Base-by-base conservation (phyloP, 2,888 invertebrate genomes). In the Chromoteleia sp. region DNA sequence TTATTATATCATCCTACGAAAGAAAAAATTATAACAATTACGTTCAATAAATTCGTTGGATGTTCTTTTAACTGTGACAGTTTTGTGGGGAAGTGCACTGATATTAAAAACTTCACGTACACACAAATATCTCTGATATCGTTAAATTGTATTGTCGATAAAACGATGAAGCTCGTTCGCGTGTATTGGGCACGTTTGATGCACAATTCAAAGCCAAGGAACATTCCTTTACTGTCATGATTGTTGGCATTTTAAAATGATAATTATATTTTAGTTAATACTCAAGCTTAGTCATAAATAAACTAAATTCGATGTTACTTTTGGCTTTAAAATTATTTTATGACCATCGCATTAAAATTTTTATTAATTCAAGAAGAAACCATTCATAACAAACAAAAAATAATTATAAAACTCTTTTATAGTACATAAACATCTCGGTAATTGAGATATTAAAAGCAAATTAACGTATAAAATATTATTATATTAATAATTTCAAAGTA, bases 151-250 rank as follows among this genome's bases (percentile, higher is more conserved):
- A 50, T 71, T 17, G 29, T 50, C 59, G 71, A 71, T 71, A 71
- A 71, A 59, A 71, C 59, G 59, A 50, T 59, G 52, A 59, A 50
- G 59, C 39, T 50, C 50, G 59, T 30, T 71, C 50, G 71, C 71
- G 71, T 71, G 71, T 52, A 50, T 59, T 39, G 59, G 50, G 29
- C 39, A 29, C 71, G 58, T 71, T 71, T 71, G 48, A 48, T 52
- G 17, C 71, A 68, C 54, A 56, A 56, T 68, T 12, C 56, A 15
- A 43, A 54, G 30, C 14, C 19, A 41, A 54, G 59, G 29, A 71
- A 39, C 58, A 59, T 71, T 71, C 59, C 71, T 58, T 29, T 19
- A 41, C 50, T 52, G 71, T 39, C 58, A 25, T 39, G 50, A 70
- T 36, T 58, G 48, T 30, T 30, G 39, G 39, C 36, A 70, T 70